Base-by-base conservation (phyloP, 2,113 vertebrate genomes). In the Willisornis vidua region DNA sequence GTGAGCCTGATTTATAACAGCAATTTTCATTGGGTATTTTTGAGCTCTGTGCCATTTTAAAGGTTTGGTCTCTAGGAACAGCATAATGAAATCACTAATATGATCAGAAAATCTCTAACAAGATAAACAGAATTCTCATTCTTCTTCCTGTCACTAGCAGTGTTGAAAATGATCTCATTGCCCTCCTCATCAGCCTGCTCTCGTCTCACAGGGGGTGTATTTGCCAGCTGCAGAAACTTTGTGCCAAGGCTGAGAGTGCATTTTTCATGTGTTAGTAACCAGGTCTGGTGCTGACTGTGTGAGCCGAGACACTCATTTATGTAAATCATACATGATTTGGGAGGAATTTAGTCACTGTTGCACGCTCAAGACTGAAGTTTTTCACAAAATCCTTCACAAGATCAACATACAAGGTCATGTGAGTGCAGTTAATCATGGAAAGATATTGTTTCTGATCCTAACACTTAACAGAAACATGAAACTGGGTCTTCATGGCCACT, bases 31-130 rank as follows among this genome's bases (percentile, higher is more conserved):
- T 19, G 79, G 82, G 76, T 18, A 29, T 84, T 88, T 90, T 77
- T 90, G 75, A 96, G 72, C 72, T 92, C 85, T 18, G 7, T 67
- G 62, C 76, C 68, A 61, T 93, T 97, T 49, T 55, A 77, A 92
- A 90, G 83, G 82, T 88, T 96, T 84, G 90, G 80, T 96, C 94
- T 89, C 86, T 79, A 59, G 94, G 51, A 97, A 17, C 31, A 66
- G 88, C 73, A 45, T 94, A 94, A 96, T 91, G 89, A 89, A 95
- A 96, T 94, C 86, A 79, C 88, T 90, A 92, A 96, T 92, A 82
- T 70, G 58, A 96, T 97, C 93, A 94, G 86, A 95, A 96, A 92
- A 82, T 87, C 90, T 82, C 92, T 94, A 92, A 93, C 89, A 87
- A 92, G 90, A 92, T 96, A 90, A 96, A 86, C 68, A 91, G 85